phyloP scores from a whole-genome alignment of 2,113 vertebrate genomes.

The Chaenogobius annularis region DNA sequence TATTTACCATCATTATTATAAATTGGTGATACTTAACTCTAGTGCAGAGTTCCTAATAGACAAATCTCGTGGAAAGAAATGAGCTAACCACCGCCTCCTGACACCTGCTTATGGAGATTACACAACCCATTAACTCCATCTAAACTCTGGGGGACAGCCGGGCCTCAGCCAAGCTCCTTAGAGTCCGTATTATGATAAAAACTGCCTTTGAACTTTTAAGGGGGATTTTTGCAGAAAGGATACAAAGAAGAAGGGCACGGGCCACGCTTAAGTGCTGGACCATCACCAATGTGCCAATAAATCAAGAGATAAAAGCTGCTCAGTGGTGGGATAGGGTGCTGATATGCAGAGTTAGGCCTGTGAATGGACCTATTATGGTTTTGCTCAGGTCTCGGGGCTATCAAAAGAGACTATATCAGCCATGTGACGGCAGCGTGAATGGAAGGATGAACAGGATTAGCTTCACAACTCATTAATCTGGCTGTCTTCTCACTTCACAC shows the following conservation, averaged over 20 bases:
- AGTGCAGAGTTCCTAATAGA: conserved; percentile 24
- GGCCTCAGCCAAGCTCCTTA: conserved; percentile 43
- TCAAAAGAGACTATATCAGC: conserved; percentile 56
- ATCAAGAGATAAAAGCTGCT: conserved; percentile 54
- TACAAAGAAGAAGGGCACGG: conserved; percentile 27
- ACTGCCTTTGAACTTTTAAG: conserved; percentile 50
- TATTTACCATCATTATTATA: not conserved
- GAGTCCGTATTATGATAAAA: conserved; percentile 54
- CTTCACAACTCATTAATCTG: conserved; percentile 64
- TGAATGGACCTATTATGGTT: conserved; percentile 54
- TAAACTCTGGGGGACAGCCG: conserved; percentile 53
- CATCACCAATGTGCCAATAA: conserved; percentile 52
- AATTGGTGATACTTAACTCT: not conserved
- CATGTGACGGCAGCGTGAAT: conserved; percentile 63
- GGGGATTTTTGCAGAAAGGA: conserved; percentile 34
- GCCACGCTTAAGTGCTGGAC: conserved; percentile 43
- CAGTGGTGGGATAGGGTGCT: conserved; percentile 14
- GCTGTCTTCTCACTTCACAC: conserved; percentile 40
- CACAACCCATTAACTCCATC: conserved; percentile 63
- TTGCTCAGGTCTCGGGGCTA: conserved; percentile 44
- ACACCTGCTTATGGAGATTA: conserved; percentile 66
- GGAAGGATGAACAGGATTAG: conserved; percentile 61
- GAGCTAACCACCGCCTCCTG: conserved; percentile 44
- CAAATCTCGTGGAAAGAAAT: conserved; percentile 56
- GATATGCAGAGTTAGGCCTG: conserved; percentile 25